These are phyloP conservation scores for Acanthopleura granulata DNA, from an alignment of 2,888 invertebrate species.

Conservation along the genomic window DNA sequence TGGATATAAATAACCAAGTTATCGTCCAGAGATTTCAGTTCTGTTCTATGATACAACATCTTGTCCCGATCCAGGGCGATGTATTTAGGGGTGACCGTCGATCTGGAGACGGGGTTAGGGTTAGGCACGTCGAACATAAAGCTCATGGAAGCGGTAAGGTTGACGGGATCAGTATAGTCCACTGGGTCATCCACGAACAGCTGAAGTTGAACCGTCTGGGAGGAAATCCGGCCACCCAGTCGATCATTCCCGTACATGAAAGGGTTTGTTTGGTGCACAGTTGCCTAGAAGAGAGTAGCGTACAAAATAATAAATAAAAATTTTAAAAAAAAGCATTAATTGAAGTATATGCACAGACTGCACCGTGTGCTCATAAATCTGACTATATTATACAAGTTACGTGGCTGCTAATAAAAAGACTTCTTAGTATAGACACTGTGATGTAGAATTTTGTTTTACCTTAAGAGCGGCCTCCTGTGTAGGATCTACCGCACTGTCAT, in stretches of 20 bases:
- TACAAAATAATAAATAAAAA: no score
- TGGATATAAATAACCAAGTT: background rate
- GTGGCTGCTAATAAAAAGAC: no score
- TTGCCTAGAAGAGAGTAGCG: background rate
- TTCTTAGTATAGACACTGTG: no score
- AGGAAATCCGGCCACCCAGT: no score
- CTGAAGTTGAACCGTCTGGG: no score
- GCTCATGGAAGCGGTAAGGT: background rate
- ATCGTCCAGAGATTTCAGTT: conserved; percentile 2
- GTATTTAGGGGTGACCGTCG: background rate
- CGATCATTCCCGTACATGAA: background rate
- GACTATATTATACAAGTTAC: no score
- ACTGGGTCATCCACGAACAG: no score
- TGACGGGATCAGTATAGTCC: no score
- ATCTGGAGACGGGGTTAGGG: background rate
- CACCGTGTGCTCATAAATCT: no score
- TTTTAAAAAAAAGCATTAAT: no score
- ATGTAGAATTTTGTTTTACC: background rate
- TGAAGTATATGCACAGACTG: no score
- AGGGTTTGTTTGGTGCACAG: background rate
- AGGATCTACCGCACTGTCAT: background rate
- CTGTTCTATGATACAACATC: conserved; percentile 9
- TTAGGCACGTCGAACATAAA: background rate
- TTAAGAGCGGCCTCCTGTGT: background rate
- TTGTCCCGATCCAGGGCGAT: background rate